These are phyloP conservation scores for Plagodis dolabraria DNA, from an alignment of 2,888 invertebrate species.

Conservation along the genomic window DNA sequence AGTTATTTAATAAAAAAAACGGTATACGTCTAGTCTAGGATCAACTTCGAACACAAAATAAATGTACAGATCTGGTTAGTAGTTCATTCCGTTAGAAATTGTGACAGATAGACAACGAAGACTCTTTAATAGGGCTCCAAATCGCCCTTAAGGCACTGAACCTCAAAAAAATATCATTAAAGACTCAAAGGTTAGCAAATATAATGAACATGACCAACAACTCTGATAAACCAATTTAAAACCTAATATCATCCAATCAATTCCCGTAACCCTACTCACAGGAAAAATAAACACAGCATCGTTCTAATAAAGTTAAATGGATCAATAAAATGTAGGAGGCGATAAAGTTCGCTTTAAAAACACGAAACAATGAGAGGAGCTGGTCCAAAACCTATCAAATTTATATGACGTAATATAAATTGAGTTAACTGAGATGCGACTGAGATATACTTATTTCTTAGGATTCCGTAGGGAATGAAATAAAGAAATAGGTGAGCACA, in stretches of 20 bases:
- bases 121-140: too few relatives aligned
- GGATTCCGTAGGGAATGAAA: too few relatives aligned
- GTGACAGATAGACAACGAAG: too few relatives aligned
- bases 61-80: too few relatives aligned
- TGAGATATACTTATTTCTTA: neutral
- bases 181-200: too few relatives aligned
- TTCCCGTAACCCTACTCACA: neutral
- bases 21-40: too few relatives aligned
- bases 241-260: slow-evolving; percentile 2
- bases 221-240: slow-evolving; percentile 2
- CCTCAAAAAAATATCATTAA: too few relatives aligned
- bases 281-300: neutral
- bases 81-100: too few relatives aligned
- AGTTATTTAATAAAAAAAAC: too few relatives aligned
- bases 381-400: neutral
- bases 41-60: too few relatives aligned
- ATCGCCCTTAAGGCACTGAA: too few relatives aligned
- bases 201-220: slow-evolving; percentile 5
- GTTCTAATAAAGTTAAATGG: neutral
- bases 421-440: neutral
- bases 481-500: too few relatives aligned
- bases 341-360: neutral
- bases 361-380: neutral
- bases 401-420: neutral
- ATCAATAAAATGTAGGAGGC: neutral